Conservation (phyloP, 2,888 invertebrate species). For the Sphaeridia pumilis region DNA sequence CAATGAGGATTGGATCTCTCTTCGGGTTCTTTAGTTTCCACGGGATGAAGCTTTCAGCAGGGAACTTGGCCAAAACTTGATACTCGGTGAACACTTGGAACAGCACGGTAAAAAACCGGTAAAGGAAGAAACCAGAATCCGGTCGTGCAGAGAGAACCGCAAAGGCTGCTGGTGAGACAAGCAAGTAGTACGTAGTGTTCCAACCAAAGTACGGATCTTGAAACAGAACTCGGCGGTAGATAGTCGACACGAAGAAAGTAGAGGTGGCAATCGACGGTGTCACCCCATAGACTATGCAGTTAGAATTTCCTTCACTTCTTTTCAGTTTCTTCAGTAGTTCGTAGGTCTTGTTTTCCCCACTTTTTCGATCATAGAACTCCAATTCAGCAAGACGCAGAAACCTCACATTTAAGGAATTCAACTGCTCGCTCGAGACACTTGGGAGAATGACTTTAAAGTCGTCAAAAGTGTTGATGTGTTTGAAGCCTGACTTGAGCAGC, state of each 20-base stretch:
- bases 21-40: conserved; percentile 41
- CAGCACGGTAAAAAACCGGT: conserved; percentile 50
- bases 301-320: neutral
- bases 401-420: conserved; percentile 11
- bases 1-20: neutral
- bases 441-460: conserved; percentile 44
- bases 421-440: conserved; percentile 39
- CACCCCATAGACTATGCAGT: conserved; percentile 22
- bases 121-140: conserved; percentile 44
- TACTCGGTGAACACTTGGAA: conserved; percentile 58
- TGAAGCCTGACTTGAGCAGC: conserved; percentile 44
- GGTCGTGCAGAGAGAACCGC: conserved; percentile 35
- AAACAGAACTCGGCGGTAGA: conserved; percentile 16
- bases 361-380: conserved; percentile 22
- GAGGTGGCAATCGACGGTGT: conserved; percentile 11
- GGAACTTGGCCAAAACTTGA: conserved; percentile 49
- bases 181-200: conserved; percentile 14
- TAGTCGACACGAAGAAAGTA: conserved; percentile 16
- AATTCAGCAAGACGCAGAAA: conserved; percentile 14
- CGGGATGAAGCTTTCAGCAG: conserved; percentile 55
- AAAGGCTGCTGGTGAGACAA: conserved; percentile 11
- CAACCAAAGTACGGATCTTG: conserved; percentile 19
- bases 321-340: neutral
- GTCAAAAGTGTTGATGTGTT: conserved; percentile 51
- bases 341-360: conserved; percentile 16